phyloP scores from a whole-genome alignment of 2,888 invertebrate species.

The Phaonia tiefii region DNA sequence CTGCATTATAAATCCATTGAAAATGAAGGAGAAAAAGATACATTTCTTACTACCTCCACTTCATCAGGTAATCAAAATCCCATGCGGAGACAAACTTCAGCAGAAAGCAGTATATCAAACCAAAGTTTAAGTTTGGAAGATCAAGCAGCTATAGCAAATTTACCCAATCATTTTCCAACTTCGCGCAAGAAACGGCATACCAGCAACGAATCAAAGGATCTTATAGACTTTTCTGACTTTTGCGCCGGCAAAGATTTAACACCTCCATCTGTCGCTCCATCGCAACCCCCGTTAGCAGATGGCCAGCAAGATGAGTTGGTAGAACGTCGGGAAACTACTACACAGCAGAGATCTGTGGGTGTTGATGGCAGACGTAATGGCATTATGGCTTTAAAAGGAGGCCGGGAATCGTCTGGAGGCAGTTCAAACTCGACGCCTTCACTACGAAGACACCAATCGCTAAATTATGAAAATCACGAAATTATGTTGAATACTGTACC shows the following conservation, averaged over 20 bases:
- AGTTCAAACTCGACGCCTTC: slow-evolving; percentile 48
- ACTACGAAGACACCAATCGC: slow-evolving; percentile 77
- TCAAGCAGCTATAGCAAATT: slow-evolving; percentile 40
- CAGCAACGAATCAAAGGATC: slow-evolving; percentile 71
- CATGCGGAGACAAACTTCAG: slow-evolving; percentile 80
- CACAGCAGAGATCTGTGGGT: slow-evolving; percentile 77
- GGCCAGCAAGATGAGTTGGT: slow-evolving; percentile 73
- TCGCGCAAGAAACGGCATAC: slow-evolving; percentile 47
- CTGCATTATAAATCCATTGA: slow-evolving; percentile 79
- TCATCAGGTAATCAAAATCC: slow-evolving; percentile 52
- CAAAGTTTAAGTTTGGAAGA: slow-evolving; percentile 80
- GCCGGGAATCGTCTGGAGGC: slow-evolving; percentile 58
- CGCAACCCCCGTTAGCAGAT: slow-evolving; percentile 29
- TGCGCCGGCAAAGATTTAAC: slow-evolving; percentile 71
- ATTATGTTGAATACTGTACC: slow-evolving; percentile 74
- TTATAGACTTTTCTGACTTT: slow-evolving; percentile 79
- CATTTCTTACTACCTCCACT: slow-evolving; percentile 73
- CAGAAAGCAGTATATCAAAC: slow-evolving; percentile 80
- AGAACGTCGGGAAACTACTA: slow-evolving; percentile 77
- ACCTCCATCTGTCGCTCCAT: slow-evolving; percentile 43
- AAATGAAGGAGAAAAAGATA: slow-evolving; percentile 72
- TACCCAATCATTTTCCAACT: slow-evolving; percentile 25
- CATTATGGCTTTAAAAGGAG: slow-evolving; percentile 74
- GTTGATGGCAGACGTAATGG: slow-evolving; percentile 80
- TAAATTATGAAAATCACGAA: slow-evolving; percentile 80